Percentiles rank a stretch among this genome's conserved stretches.
Conservation (phyloP, 2,113 vertebrate genomes). For the Zapus hudsonius region DNA sequence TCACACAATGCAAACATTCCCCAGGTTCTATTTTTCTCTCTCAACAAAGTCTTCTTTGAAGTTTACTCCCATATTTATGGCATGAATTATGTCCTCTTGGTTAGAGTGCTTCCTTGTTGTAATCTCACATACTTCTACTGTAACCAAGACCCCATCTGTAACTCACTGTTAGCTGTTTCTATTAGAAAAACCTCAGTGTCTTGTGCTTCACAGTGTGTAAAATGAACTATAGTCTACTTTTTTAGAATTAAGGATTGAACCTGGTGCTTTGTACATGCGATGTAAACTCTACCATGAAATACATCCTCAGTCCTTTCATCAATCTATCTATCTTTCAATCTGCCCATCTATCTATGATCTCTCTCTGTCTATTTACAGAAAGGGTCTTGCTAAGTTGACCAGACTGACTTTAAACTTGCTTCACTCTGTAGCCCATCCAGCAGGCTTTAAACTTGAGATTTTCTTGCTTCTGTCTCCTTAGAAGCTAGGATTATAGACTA, state of each 20-base stretch:
- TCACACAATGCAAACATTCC: slow-evolving; percentile 32
- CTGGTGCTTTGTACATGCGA: background rate
- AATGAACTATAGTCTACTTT: background rate
- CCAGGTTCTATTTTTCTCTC: slow-evolving; percentile 41
- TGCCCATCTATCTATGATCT: too few relatives aligned
- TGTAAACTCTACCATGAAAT: background rate
- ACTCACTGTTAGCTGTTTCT: background rate
- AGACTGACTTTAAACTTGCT: background rate
- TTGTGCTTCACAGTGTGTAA: background rate
- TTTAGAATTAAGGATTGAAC: background rate
- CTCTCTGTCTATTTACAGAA: background rate
- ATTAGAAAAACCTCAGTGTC: background rate
- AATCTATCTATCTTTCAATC: background rate
- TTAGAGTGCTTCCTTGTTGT: background rate
- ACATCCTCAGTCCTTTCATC: too few relatives aligned
- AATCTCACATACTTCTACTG: slow-evolving; percentile 32
- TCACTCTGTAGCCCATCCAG: background rate
- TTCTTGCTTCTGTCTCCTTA: background rate
- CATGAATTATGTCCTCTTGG: background rate
- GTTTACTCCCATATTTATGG: slow-evolving; percentile 12
- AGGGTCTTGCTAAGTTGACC: background rate
- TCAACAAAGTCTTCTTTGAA: slow-evolving; percentile 38
- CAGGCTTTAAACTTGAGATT: background rate
- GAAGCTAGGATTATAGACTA: background rate
- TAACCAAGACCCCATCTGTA: background rate